These are phyloP conservation scores for Ylistrum balloti DNA, from an alignment of 1,140 invertebrate genomes.

Conservation along the genomic window DNA sequence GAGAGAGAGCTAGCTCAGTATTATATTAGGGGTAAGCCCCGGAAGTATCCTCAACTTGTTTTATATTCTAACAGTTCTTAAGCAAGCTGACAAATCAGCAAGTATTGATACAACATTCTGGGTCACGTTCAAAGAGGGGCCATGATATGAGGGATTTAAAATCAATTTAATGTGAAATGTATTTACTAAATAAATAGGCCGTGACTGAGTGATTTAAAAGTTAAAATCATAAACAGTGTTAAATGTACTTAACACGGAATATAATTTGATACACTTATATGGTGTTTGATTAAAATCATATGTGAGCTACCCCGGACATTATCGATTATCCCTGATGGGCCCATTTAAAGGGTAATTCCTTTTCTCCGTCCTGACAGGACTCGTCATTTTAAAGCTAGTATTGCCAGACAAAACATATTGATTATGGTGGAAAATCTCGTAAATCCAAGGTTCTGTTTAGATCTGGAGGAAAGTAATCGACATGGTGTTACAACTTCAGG, in stretches of 20 bases:
- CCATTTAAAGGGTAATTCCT: conserved; percentile 27
- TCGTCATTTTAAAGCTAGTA: not conserved
- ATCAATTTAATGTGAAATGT: no score
- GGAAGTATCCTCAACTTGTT: not conserved
- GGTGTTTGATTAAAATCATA: not conserved
- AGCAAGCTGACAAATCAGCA: not conserved
- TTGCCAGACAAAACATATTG: not conserved
- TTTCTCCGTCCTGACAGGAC: not conserved
- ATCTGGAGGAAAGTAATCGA: not conserved
- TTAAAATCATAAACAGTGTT: no score
- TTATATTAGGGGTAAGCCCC: no score
- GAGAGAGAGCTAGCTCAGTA: no score
- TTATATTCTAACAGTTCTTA: not conserved
- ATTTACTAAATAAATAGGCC: no score
- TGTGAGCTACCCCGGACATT: not conserved
- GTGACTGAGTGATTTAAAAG: no score
- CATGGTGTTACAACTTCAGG: not conserved
- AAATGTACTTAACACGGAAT: no score
- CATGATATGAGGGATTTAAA: not conserved
- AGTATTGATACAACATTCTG: not conserved
- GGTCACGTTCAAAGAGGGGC: not conserved
- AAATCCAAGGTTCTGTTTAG: not conserved
- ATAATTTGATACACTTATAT: no score
- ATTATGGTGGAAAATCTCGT: not conserved
- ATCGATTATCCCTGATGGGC: not conserved